Base-by-base conservation (phyloP, 2,888 invertebrate species). In the Sarcophaga subvicina region DNA sequence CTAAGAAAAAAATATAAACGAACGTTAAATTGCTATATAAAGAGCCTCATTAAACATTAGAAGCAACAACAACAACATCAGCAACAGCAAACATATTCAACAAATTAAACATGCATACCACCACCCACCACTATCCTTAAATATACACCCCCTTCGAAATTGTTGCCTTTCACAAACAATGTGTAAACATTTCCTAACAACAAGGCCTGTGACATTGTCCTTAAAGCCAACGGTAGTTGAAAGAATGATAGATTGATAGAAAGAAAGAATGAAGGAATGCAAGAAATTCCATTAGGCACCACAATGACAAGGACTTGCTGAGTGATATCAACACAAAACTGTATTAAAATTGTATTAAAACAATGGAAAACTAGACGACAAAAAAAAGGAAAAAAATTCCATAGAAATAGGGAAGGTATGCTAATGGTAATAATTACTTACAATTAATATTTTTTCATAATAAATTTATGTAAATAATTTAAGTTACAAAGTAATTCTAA, bases 181-280 rank as follows among this genome's bases (percentile, higher is more conserved):
- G 37, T 37, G 37, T 37, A 37, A 37, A 37, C 8, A 54, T 54
- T 54, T 54, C 14, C 54, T 14, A 54, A 14, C 25, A 54, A 59
- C 66, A 73, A 80, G 59, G 20, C 64, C 66, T 45, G 59, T 72
- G 72, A 60, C 72, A 80, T 72, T 67, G 66, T 73, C 47, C 72
- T 80, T 80, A 80, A 22, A 22, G 25, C 49, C 8, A n/a, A 22
- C 2, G 49, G n/a, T 25, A 25, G 8, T 37, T 70, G 60, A 22
- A 69, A 54, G 20, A 49, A 37, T 12, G 12, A 45, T 49, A 62
- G 14, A 62, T 62, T 62, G n/a, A 4, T 14, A 27, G 17, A 71
- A n/a, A 25, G 17, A 49, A 5, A 10, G 54, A n/a, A 45, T 10
- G 25, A n/a, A 27, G 37, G 22, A 54, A 17, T 12, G n/a, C 4